Conservation (phyloP, 2,888 invertebrate species). For the Tanypteryx hageni region DNA sequence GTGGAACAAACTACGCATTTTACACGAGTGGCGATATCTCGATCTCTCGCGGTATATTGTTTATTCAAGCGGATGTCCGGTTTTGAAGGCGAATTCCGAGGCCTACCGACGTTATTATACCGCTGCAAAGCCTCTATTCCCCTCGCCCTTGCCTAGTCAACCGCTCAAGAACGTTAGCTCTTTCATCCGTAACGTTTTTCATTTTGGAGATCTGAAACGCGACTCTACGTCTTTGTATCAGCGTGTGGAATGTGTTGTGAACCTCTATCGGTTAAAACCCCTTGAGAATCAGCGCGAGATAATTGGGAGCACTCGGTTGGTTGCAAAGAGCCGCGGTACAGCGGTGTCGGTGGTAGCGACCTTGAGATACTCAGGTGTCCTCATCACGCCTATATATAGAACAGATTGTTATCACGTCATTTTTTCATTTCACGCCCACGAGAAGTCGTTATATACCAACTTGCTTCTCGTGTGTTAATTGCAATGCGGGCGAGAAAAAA, state of each 20-base stretch:
- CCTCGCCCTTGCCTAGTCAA: too few relatives aligned
- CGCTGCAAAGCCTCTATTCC: too few relatives aligned
- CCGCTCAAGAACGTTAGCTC: not conserved
- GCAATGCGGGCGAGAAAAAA: too few relatives aligned
- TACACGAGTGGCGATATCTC: too few relatives aligned
- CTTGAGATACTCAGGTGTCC: slow-evolving; percentile 49
- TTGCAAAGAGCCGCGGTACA: not conserved
- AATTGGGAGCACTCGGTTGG: not conserved
- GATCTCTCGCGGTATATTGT: too few relatives aligned
- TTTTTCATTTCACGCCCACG: not conserved
- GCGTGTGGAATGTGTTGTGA: not conserved
- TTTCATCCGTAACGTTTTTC: not conserved
- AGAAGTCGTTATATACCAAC: not conserved
- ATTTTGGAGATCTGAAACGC: not conserved
- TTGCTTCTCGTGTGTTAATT: not conserved
- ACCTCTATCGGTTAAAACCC: not conserved
- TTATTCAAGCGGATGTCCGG: too few relatives aligned
- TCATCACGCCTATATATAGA: slow-evolving; percentile 42
- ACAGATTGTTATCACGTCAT: slow-evolving; percentile 18
- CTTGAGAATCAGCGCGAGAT: not conserved
- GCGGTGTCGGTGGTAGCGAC: slow-evolving; percentile 9
- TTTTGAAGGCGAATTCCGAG: too few relatives aligned
- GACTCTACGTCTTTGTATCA: not conserved
- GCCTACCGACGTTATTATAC: too few relatives aligned
- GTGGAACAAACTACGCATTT: too few relatives aligned